Evolutionary conservation across 2,113 vertebrate genomes (phyloP).

Genomic region (Cacatua alba): DNA sequence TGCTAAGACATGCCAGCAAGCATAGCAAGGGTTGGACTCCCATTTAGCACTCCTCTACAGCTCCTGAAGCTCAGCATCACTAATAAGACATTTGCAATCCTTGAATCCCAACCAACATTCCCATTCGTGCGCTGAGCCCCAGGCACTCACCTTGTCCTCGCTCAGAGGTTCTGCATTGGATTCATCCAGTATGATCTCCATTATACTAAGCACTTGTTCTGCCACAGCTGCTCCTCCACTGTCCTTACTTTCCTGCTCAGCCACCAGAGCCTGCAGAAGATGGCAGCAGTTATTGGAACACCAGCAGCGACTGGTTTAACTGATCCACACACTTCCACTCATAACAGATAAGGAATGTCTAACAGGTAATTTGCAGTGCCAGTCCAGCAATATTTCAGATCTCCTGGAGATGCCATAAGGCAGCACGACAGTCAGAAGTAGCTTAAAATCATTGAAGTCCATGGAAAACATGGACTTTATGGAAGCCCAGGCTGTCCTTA

Average conservation of each 20-base stretch:
- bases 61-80: background rate
- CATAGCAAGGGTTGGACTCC: background rate
- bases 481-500: conserved; percentile 54
- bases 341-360: background rate
- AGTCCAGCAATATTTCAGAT: background rate
- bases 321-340: background rate
- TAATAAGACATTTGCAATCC: background rate
- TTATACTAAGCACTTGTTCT: conserved; percentile 97
- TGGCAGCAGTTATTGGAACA: background rate
- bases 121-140: background rate
- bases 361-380: background rate
- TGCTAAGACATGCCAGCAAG: background rate
- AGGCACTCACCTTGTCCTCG: conserved; percentile 89
- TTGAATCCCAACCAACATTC: background rate
- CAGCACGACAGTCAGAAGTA: background rate
- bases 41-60: background rate
- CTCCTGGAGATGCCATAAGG: rapidly evolving
- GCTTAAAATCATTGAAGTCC: background rate
- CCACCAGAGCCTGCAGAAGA: conserved; percentile 86
- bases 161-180: conserved; percentile 95
- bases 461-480: background rate
- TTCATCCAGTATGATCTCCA: conserved; percentile 98
- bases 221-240: conserved; percentile 95
- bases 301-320: background rate
- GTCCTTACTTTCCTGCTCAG: conserved; percentile 97